Percentiles rank a stretch among this genome's conserved stretches.
Evolutionary conservation across 2,888 invertebrate species (phyloP).

Genomic region (Calameuta idolon): DNA sequence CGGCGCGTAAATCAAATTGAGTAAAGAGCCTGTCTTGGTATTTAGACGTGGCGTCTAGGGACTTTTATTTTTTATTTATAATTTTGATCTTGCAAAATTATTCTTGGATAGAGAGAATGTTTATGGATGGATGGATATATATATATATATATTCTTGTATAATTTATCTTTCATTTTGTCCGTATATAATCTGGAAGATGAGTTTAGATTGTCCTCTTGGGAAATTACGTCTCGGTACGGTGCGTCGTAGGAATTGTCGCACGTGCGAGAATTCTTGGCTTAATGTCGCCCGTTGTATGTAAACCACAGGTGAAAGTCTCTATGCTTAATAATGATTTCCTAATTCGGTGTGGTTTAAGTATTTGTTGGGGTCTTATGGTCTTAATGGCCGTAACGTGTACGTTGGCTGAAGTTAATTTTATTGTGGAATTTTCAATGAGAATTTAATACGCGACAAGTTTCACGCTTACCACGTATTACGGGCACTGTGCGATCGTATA

Average conservation of each 20-base stretch:
- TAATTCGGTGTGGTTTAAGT: not conserved
- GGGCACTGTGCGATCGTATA: not conserved
- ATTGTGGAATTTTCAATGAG: not conserved
- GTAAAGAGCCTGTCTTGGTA: conserved; percentile 28
- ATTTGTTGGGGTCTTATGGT: not conserved
- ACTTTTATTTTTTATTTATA: not conserved
- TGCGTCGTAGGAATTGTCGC: not conserved
- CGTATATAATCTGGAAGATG: not conserved
- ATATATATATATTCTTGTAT: not conserved
- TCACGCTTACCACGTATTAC: not conserved
- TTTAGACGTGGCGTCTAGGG: not conserved
- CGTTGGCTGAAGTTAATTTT: not conserved
- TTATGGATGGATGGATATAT: not conserved
- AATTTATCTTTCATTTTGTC: not conserved
- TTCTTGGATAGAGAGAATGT: not conserved
- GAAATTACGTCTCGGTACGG: not conserved
- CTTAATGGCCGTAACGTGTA: not conserved
- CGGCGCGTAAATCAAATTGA: conserved; percentile 48
- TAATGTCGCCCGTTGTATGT: not conserved
- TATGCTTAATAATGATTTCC: not conserved
- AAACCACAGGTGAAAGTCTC: not conserved
- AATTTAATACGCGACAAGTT: not conserved
- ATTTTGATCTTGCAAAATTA: not conserved
- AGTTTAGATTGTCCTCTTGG: not conserved
- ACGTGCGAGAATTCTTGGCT: not conserved